These are phyloP conservation scores for Maccullochella peelii DNA, from an alignment of 2,113 vertebrate genomes.

Conservation along the genomic window DNA sequence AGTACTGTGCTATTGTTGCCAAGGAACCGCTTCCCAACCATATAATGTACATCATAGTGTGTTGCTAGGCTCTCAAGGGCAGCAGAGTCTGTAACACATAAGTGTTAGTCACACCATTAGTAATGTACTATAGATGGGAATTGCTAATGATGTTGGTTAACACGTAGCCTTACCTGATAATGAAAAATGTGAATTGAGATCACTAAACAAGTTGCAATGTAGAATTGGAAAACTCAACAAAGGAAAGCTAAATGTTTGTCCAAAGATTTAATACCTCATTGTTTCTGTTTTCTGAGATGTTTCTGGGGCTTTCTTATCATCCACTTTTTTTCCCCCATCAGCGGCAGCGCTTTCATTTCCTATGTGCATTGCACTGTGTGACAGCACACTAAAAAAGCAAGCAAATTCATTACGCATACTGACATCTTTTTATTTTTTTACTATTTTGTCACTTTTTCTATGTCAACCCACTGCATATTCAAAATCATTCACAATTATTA, in stretches of 20 bases:
- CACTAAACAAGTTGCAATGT: not conserved
- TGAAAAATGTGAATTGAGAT: slow-evolving; percentile 2
- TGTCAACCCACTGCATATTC: not conserved
- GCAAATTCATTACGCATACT: not conserved
- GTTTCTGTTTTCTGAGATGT: not conserved
- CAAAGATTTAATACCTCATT: not conserved
- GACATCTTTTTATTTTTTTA: not conserved
- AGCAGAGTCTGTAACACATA: slow-evolving; percentile 13
- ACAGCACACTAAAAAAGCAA: not conserved
- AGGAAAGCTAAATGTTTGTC: not conserved
- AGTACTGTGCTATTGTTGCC: not conserved
- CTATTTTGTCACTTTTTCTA: too few species aligned
- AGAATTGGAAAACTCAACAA: not conserved
- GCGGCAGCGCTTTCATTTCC: not conserved
- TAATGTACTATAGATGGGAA: not conserved
- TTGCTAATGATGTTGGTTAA: not conserved
- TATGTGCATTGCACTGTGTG: not conserved
- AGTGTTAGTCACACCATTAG: slow-evolving; percentile 17
- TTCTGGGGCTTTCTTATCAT: not conserved
- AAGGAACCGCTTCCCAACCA: slow-evolving; percentile 2
- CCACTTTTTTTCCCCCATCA: not conserved
- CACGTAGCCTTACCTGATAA: not conserved
- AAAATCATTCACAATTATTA: not conserved
- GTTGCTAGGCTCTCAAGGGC: slow-evolving; percentile 35
- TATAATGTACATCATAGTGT: not conserved